Conservation (phyloP, 2,113 vertebrate genomes). For the human region GRCh38 chr3:155180501-155181000, state of each 20-base stretch:
- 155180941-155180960: slow-evolving; percentile 75
- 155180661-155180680: slow-evolving; percentile 36
- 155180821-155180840: not conserved
- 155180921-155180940: slow-evolving; percentile 63
- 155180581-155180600: not conserved
- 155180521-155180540: not conserved
- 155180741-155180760: not conserved
- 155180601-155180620: not conserved
- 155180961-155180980: not conserved
- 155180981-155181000: slow-evolving; percentile 41
- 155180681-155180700: slow-evolving; percentile 38
- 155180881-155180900: slow-evolving; percentile 45
- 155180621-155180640: not conserved
- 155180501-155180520: not conserved
- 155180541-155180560: not conserved
- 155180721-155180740: not conserved
- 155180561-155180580: not conserved
- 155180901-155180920: slow-evolving; percentile 74
- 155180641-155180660: not conserved
- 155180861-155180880: not conserved
- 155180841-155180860: not conserved
- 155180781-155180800: not conserved
- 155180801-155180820: not conserved
- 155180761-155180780: not conserved
- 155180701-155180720: not conserved